phyloP scores from a whole-genome alignment of 2,113 vertebrate species.

The Donacobius atricapilla region DNA sequence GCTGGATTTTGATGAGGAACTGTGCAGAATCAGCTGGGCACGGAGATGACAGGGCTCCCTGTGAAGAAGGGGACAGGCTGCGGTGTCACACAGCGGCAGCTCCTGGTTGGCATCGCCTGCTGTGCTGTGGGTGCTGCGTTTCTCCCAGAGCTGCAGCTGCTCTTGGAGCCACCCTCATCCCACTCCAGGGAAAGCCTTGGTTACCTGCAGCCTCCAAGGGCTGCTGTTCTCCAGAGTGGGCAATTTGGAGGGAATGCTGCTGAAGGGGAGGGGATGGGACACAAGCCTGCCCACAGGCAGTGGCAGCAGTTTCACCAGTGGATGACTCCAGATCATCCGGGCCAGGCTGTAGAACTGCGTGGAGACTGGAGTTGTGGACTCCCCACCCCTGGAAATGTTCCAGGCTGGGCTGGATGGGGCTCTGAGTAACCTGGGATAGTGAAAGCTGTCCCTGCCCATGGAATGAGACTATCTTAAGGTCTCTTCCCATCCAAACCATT shows the following conservation, averaged over 20 bases:
- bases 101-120: not conserved
- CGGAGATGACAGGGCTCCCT: not conserved
- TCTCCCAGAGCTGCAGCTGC: not conserved
- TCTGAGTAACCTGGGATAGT: not conserved
- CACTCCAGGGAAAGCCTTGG: not conserved
- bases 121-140: not conserved
- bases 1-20: conserved; percentile 44
- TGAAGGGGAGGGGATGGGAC: not conserved
- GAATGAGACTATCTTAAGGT: rapidly evolving
- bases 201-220: not conserved
- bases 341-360: no score
- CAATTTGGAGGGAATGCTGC: not conserved
- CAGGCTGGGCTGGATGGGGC: not conserved
- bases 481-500: not conserved
- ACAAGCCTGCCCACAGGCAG: no score
- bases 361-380: not conserved
- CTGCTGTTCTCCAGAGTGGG: not conserved
- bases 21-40: not conserved
- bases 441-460: not conserved
- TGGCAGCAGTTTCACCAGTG: not conserved
- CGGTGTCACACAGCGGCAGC: not conserved
- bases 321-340: not conserved
- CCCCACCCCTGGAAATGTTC: not conserved
- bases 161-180: not conserved
- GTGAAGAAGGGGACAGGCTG: not conserved